phyloP scores from a whole-genome alignment of 2,113 vertebrate species.

The Myrmophylax atrothorax region DNA sequence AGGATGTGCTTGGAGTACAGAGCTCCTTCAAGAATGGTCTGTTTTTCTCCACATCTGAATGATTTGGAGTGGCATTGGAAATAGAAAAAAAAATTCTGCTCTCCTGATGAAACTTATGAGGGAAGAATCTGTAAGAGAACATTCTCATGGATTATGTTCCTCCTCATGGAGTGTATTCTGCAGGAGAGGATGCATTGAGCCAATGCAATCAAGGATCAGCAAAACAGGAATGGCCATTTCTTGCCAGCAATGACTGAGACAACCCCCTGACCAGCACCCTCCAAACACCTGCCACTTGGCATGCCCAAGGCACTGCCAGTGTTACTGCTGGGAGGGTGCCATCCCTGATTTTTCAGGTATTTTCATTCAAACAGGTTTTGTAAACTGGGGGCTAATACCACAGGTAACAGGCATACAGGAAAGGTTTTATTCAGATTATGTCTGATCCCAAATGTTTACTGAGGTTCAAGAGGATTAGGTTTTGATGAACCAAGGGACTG shows the following conservation, averaged over 20 bases:
- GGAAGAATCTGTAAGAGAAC: neutral
- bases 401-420: neutral
- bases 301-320: neutral
- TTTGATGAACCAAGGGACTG: neutral
- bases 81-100: neutral
- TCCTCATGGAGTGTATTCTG: neutral
- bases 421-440: neutral
- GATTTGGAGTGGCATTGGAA: neutral
- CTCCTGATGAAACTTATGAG: neutral
- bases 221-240: neutral
- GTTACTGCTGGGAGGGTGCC: neutral
- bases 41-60: neutral
- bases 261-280: neutral
- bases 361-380: neutral
- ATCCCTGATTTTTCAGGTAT: neutral
- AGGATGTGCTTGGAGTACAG: neutral
- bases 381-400: neutral
- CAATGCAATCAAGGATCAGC: neutral
- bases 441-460: neutral
- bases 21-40: neutral
- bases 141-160: neutral
- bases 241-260: neutral
- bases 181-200: neutral
- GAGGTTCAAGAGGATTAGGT: neutral
- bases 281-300: conserved; percentile 6